Conservation (phyloP, 1,140 invertebrate genomes). For the Eulimnadia texana region DNA sequence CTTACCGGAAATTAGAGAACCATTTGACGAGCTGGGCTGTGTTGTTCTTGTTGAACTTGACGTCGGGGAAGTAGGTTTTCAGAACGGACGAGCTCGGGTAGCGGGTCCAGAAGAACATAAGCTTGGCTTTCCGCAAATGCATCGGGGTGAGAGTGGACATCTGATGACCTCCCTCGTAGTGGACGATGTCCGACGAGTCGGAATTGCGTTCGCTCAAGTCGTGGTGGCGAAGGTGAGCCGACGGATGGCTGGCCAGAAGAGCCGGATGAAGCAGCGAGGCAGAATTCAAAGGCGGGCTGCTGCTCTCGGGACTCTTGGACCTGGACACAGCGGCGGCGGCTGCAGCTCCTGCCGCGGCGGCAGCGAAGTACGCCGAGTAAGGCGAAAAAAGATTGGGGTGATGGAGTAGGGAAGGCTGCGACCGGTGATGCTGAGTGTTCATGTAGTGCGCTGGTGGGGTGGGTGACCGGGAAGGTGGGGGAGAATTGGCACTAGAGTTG, state of each 20-base stretch:
- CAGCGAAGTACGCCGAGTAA: slow-evolving; percentile 12
- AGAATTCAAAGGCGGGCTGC: slow-evolving; percentile 23
- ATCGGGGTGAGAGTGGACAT: slow-evolving; percentile 94
- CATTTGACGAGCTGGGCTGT: slow-evolving; percentile 99
- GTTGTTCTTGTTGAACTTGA: slow-evolving; percentile 99
- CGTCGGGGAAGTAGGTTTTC: slow-evolving; percentile 99
- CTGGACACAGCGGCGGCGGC: slow-evolving; percentile 45
- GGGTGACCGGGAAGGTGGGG: slow-evolving; percentile 39
- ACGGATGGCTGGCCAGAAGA: slow-evolving; percentile 31
- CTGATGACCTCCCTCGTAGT: slow-evolving; percentile 36
- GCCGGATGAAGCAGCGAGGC: slow-evolving; percentile 34
- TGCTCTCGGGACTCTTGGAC: slow-evolving; percentile 67
- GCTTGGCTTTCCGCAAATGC: slow-evolving; percentile 98
- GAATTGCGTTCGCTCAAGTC: slow-evolving; percentile 19
- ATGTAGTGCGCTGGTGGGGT: slow-evolving; percentile 31
- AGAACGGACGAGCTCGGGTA: slow-evolving; percentile 96
- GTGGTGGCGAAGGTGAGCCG: slow-evolving; percentile 26
- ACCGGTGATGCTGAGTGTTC: background rate
- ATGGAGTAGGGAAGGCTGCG: slow-evolving; percentile 1
- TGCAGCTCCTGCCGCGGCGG: slow-evolving; percentile 5
- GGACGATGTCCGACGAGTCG: slow-evolving; percentile 12
- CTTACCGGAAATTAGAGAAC: slow-evolving; percentile 99
- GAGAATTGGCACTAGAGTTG: slow-evolving; percentile 17
- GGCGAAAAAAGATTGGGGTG: slow-evolving; percentile 4
- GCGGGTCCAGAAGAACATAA: slow-evolving; percentile 99